Base-by-base conservation (phyloP, 2,113 vertebrate genomes). In the Clarias gariepinus region DNA sequence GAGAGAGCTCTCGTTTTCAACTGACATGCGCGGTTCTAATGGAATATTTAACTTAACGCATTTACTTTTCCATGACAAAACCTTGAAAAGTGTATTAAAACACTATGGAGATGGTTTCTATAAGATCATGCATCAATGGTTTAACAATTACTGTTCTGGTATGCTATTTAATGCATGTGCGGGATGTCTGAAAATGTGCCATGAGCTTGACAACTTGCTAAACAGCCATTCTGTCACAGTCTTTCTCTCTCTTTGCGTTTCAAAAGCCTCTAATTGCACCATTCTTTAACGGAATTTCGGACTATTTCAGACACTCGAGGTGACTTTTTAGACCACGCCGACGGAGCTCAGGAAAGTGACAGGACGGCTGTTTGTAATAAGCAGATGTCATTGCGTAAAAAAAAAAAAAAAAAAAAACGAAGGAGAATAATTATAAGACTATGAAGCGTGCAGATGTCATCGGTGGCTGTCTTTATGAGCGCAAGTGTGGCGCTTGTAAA, bases 351-450 rank as follows among this genome's bases (percentile, higher is more conserved):
- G 25, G 25, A 82, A 84, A 74, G 74, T 84, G 87, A 87, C 87
- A 90, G 60, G 83, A 86, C 89, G 63, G 23, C 81, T 47, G 84
- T 87, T 88, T 87, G 74, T 90, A 89, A 91, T 83, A 78, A 89
- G 82, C 88, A 90, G 83, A 90, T 90, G 90, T 90, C 89, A 83
- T 52, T 55, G 33, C 28, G 58, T 84, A 86, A 82, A 89, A 81
- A 47, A 47, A 47, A 47, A n/a, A n/a, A 41, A n/a, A 41, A 47
- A 47, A 47, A 47, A 47, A 47, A 86, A 74, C 86, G 83, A 84
- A 69, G 77, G 47, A 84, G 86, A 90, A 90, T 90, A 90, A 89
- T 89, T 90, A 91, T 86, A 64, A 85, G 74, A 88, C 85, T 84
- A 85, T 61, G 73, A 82, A 82, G 87, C 64, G 47, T 73, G 84